phyloP scores from a whole-genome alignment of 2,113 vertebrate genomes.

The Labeo catla region DNA sequence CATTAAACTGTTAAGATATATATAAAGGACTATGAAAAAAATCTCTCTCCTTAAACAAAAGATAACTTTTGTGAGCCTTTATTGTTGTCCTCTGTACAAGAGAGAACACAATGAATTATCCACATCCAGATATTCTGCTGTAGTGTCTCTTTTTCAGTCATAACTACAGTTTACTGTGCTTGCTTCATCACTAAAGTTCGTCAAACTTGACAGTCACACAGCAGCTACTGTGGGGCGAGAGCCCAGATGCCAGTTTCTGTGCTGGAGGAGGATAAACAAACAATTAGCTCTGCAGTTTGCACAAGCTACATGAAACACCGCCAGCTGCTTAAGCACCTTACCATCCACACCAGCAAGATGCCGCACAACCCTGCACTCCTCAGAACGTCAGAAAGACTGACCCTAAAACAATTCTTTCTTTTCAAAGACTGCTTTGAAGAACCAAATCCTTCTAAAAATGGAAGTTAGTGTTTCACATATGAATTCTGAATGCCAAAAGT shows the following conservation, averaged over 20 bases:
- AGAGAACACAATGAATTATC: not conserved
- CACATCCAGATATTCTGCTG: not conserved
- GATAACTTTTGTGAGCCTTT: not conserved
- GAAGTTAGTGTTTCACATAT: slow-evolving; percentile 1
- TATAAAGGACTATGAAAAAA: too few relatives aligned
- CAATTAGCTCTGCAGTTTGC: slow-evolving; percentile 44
- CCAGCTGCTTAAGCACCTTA: slow-evolving; percentile 49
- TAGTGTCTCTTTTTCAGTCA: not conserved
- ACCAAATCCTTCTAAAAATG: not conserved
- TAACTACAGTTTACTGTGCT: not conserved
- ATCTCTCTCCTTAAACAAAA: too few relatives aligned
- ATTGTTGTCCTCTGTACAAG: not conserved
- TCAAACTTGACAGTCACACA: slow-evolving; percentile 1
- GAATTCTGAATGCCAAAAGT: not conserved
- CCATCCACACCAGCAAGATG: not conserved
- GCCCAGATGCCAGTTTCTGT: slow-evolving; percentile 32
- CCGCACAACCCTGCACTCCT: not conserved
- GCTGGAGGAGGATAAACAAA: slow-evolving; percentile 36
- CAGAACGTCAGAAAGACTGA: not conserved
- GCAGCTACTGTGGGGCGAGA: not conserved
- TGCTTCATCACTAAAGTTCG: slow-evolving; percentile 18
- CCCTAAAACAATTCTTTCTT: not conserved
- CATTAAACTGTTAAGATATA: too few relatives aligned
- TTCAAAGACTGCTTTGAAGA: slow-evolving; percentile 16
- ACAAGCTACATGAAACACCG: slow-evolving; percentile 9